Evolutionary conservation across 1,140 invertebrate species (phyloP), one percentile per base, ranked within the genome.

Genomic region (Amyelois transitella): DNA sequence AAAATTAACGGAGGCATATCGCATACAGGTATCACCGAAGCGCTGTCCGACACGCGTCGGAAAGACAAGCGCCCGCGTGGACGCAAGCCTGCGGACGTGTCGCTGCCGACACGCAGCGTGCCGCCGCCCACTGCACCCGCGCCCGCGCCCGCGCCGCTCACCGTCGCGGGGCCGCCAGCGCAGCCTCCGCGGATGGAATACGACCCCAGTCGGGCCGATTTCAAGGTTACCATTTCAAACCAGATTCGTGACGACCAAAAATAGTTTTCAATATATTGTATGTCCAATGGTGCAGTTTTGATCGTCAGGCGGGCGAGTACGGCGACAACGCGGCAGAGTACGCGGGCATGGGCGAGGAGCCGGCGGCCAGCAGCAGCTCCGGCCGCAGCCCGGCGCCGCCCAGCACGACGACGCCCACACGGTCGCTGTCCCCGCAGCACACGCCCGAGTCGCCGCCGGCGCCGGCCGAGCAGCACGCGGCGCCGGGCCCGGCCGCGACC

Each of bases 241-340:
- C n/a, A 7, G 18, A 12, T 28, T 10, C 12, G 25, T 28, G 5
- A 6, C n/a, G 14, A 28, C 12, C 12, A 12, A 6, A 28, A 28
- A 28, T 28, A 6, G 25, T 28, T 6, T 28, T 28, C 5, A 28
- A 28, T 28, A 28, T 28, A 28, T 28, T 6, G 5, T 6, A 28
- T 28, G 43, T 43, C 1, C n/a, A 17, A 18, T 17, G 4, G 18
- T 19, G 18, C 50, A 57, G 57, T 53, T 38, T 32, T 43, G 20
- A 25, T 43, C 50, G 28, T 32, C 60, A 81, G 77, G 75, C 71
- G 55, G 77, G 77, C 61, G 77, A 81, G 67, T 81, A 81, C 65
- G 77, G 75, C 38, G 77, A 81, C 68, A 77, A 77, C 63, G 75
- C 65, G 52, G 71, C 65, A 14, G 73, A 77, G 10, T 78, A 77